Evolutionary conservation across 2,113 vertebrate species (phyloP).

Genomic region (Menura novaehollandiae): DNA sequence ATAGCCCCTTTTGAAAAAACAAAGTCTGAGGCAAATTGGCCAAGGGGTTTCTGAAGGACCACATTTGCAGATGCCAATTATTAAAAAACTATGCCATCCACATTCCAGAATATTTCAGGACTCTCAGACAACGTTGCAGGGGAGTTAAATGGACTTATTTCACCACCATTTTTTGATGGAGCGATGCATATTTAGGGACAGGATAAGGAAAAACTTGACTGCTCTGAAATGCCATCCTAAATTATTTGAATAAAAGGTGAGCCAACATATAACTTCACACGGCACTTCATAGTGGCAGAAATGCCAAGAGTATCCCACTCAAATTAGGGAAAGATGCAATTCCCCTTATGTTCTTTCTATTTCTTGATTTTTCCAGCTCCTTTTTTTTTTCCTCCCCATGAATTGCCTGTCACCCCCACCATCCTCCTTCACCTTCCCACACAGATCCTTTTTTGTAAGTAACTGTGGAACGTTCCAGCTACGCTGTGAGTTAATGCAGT

Average conservation of each 20-base stretch:
- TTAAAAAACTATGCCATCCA: background rate
- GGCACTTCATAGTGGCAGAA: constrained; percentile 44
- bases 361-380: constrained; percentile 48
- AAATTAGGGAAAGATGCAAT: constrained; percentile 31
- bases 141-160: background rate
- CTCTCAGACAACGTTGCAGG: background rate
- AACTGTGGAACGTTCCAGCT: constrained; percentile 16
- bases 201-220: background rate
- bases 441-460: constrained; percentile 41
- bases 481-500: background rate
- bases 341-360: constrained; percentile 40
- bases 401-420: constrained; percentile 13
- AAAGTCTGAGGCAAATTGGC: background rate
- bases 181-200: background rate
- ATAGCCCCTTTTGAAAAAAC: background rate
- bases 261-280: background rate
- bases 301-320: constrained; percentile 19
- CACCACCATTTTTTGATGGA: background rate
- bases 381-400: background rate
- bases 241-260: constrained; percentile 12
- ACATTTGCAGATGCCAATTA: background rate
- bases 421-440: constrained; percentile 58
- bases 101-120: background rate
- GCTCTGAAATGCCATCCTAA: background rate
- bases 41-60: background rate